Evolutionary conservation across 2,888 invertebrate species (phyloP).

Genomic region (Bellardia bayeri): DNA sequence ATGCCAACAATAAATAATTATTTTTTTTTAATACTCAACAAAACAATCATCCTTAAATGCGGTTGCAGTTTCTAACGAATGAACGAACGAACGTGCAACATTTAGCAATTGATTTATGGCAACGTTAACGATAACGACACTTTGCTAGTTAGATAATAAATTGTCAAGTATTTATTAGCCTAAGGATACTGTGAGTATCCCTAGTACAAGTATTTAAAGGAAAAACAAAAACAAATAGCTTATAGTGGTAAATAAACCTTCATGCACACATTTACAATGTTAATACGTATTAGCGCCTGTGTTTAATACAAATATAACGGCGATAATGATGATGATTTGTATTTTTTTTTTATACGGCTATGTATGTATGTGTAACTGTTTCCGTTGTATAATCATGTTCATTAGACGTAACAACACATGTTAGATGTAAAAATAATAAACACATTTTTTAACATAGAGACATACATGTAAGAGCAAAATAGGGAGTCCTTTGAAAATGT

Average conservation of each 20-base stretch:
- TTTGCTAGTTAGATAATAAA: not conserved
- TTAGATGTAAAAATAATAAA: conserved; percentile 20
- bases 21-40: not conserved
- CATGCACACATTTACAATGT: not conserved
- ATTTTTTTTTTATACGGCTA: not conserved
- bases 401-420: conserved; percentile 58
- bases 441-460: not conserved
- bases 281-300: not conserved
- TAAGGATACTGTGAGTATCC: not conserved
- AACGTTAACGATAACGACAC: not conserved
- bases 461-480: not conserved
- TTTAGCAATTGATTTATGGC: conserved; percentile 1
- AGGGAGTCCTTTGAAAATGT: too few relatives aligned
- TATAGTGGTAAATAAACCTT: not conserved
- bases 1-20: not conserved
- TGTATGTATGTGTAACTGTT: not conserved
- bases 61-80: not conserved
- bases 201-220: not conserved
- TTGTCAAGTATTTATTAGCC: conserved; percentile 1
- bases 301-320: too few relatives aligned
- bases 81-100: not conserved
- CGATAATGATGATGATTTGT: not conserved
- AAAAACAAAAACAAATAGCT: not conserved
- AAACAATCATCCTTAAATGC: not conserved
- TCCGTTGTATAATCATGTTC: conserved; percentile 20